Base-by-base conservation (phyloP, 2,888 invertebrate genomes). In the Noctua comes region DNA sequence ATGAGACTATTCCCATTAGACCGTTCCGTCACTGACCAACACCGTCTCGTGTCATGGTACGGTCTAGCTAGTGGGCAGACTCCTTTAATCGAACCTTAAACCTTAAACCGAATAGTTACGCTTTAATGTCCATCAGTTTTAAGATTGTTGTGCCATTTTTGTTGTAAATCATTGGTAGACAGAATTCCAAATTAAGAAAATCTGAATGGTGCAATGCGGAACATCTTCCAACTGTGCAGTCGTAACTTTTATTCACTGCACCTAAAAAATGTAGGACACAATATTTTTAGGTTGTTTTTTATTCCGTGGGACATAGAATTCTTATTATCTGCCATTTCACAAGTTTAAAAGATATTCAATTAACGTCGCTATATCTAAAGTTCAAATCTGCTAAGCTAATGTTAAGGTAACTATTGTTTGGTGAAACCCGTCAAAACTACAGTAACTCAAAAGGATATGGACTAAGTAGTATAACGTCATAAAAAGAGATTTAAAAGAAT, bases 141-240 rank as follows among this genome's bases (percentile, higher is more conserved):
- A 16, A 43, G 43, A 66, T 16, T 7, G n/a, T n/a, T 16, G 1
- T 43, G 13, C 1, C 8, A 27, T 66, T 27, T n/a, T 18, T 27
- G 10, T 21, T 13, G 24, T 64, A 27, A 24, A 18, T 74, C 57
- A 43, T 27, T 51, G 1, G 54, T n/a, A 66, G 57, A 68, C 16
- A 46, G 40, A 75, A 65, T 11, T 24, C 31, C 31, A 65, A 83
- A 78, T 83, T 59, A 78, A 59, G 51, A 5, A 43, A 11, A 36
- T 59, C 27, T 70, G 59, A 85, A 85, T 82, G 76, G 68, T 82
- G 83, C 83, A 83, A 85, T 83, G 83, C 83, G 82, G 76, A 57
- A 68, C 27, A 57, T 65, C 48, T 82, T 71, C 36, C 51, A 48
- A 48, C 66, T 13, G 21, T 31, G 54, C 36, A 54, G 24, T 68